Evolutionary conservation across 2,113 vertebrate genomes (phyloP).

Genomic region (Misgurnus mizolepis): DNA sequence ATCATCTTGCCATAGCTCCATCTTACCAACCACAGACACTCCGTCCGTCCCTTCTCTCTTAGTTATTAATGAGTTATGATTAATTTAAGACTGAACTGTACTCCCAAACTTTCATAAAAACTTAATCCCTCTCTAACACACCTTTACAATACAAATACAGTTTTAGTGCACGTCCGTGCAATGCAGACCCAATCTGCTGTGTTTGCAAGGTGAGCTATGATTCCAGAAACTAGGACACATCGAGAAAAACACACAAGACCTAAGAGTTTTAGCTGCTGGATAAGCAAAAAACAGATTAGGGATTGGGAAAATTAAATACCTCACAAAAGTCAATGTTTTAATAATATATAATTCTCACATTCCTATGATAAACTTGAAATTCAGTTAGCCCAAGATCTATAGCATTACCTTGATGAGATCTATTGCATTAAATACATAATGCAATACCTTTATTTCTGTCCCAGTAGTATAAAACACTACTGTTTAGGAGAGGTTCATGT

Average conservation of each 20-base stretch:
- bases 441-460: neutral
- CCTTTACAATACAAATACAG: neutral
- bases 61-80: slow-evolving; percentile 40
- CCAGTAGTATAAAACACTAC: neutral
- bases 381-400: neutral
- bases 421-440: neutral
- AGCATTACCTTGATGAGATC: neutral
- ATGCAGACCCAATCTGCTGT: neutral
- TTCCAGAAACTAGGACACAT: neutral
- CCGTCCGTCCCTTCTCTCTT: neutral
- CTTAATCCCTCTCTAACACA: neutral
- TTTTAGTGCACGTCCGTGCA: neutral
- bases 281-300: neutral
- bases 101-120: slow-evolving; percentile 8
- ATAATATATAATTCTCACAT: neutral
- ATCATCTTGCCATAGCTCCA: neutral
- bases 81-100: slow-evolving; percentile 35
- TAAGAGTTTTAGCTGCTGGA: too few species aligned
- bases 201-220: neutral
- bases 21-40: neutral
- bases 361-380: neutral
- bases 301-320: too few species aligned
- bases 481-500: neutral
- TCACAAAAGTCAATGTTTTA: neutral
- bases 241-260: too few species aligned